These are phyloP conservation scores for Eutrigla gurnardus DNA, from an alignment of 2,797 vertebrate species.

Conservation along the genomic window DNA sequence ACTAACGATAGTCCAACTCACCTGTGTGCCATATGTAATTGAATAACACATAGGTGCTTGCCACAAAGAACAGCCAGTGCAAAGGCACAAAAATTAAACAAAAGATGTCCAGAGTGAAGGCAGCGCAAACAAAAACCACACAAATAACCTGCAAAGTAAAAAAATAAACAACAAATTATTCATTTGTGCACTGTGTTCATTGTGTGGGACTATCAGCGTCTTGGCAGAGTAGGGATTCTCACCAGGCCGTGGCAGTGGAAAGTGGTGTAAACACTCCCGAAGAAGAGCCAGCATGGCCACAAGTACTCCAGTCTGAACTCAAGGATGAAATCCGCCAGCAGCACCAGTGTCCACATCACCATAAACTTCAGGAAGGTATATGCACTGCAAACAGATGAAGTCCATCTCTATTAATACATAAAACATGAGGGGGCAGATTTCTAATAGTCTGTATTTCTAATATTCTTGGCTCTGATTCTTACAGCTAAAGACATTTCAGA, in stretches of 20 bases:
- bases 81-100: conserved; percentile 88
- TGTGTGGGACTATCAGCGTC: conserved; percentile 7
- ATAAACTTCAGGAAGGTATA: conserved; percentile 88
- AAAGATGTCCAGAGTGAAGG: conserved; percentile 88
- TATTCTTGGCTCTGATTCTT: neutral
- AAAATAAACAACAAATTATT: neutral
- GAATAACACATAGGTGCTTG: conserved; percentile 88
- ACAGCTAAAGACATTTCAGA: conserved; percentile 20
- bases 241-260: conserved; percentile 90
- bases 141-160: conserved; percentile 84
- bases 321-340: conserved; percentile 87
- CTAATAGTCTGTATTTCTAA: too few species aligned
- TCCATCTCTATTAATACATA: neutral
- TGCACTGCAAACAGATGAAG: conserved; percentile 68
- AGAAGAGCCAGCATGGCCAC: conserved; percentile 90
- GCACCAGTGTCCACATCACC: conserved; percentile 86
- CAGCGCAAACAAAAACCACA: conserved; percentile 87
- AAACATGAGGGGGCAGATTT: neutral
- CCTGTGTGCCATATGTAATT: conserved; percentile 91
- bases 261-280: conserved; percentile 87
- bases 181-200: conserved; percentile 1
- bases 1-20: conserved; percentile 56
- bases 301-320: conserved; percentile 88
- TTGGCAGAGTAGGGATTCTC: conserved; percentile 50
- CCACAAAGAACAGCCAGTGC: conserved; percentile 89